phyloP scores from a whole-genome alignment of 2,113 vertebrate genomes.

The Austrofundulus limnaeus region DNA sequence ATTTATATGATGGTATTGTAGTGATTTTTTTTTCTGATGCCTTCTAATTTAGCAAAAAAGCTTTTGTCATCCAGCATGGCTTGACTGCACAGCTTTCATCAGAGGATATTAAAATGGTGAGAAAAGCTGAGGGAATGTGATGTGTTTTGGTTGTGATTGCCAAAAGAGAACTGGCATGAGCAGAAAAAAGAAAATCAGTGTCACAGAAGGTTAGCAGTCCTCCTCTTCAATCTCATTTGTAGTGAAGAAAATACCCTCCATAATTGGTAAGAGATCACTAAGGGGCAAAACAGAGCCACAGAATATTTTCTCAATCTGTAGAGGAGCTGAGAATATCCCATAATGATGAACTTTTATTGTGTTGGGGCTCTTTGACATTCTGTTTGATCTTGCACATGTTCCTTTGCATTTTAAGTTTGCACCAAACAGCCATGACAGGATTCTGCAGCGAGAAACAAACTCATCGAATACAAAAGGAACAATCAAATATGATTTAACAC shows the following conservation, averaged over 20 bases:
- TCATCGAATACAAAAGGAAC: neutral
- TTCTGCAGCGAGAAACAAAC: neutral
- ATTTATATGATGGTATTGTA: neutral
- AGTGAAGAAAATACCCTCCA: neutral
- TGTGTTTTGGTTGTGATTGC: slow-evolving; percentile 1
- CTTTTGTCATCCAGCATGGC: neutral
- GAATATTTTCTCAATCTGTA: slow-evolving; percentile 1
- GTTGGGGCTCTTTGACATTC: neutral
- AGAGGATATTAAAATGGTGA: slow-evolving; percentile 3
- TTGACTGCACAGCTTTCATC: neutral
- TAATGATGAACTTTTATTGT: rapidly evolving
- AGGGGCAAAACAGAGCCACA: rapidly evolving
- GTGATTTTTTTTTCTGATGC: neutral
- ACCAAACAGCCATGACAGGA: rapidly evolving
- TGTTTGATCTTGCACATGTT: neutral
- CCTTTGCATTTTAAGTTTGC: neutral
- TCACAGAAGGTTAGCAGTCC: slow-evolving; percentile 5
- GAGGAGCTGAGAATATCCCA: neutral
- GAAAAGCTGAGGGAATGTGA: neutral
- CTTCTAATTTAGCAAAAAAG: neutral
- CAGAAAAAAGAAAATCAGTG: slow-evolving; percentile 8
- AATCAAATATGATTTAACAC: neutral
- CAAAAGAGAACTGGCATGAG: neutral
- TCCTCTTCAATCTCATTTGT: slow-evolving; percentile 9
- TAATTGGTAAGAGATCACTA: slow-evolving; percentile 6